Evolutionary conservation across 2,113 vertebrate species (phyloP), one percentile per base, ranked within the genome.

Genomic region (Lycocorax pyrrhopterus): DNA sequence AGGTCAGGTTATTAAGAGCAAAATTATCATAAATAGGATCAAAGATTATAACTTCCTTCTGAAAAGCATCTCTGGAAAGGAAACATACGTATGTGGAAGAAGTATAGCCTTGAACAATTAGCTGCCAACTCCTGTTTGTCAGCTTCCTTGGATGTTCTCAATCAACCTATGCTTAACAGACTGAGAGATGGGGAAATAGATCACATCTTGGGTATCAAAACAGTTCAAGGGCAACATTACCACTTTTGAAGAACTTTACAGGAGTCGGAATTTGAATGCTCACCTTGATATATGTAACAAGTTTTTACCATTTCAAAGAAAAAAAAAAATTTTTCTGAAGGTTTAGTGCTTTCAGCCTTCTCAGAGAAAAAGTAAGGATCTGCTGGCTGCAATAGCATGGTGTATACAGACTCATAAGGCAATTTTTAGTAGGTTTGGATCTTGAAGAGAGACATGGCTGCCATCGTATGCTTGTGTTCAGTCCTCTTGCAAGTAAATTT

Each of bases 11-110:
- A 68, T 77, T 90, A 93, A 93, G 82, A 94, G 72, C 60, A 96
- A 89, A 94, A 93, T 96, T 95, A 94, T 43, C 84, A 95, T 94
- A 94, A 77, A 63, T 19, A 94, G 16, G 20, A 85, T 73, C n/a
- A 84, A 62, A 87, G 32, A 77, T 56, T 33, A 35, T 47, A 49
- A 58, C 68, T 71, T 84, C 27, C 49, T 67, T 72, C 53, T 59
- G 26, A 37, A 84, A 91, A 84, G 16, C 27, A 67, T 26, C 32
- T 74, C 53, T 89, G 49, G 59, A 86, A 93, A 83, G 52, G 47
- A 90, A 87, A 81, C 16, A 44, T 44, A 41, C 0, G 0, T 32
- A 71, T 37, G 20, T 78, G 29, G 26, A 67, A 67, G 37, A 87
- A 7, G 26, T 19, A 44, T 16, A 75, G 13, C 12, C n/a, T 72